Evolutionary conservation across 2,797 vertebrate genomes (phyloP).

Genomic region (Lerista edwardsae): DNA sequence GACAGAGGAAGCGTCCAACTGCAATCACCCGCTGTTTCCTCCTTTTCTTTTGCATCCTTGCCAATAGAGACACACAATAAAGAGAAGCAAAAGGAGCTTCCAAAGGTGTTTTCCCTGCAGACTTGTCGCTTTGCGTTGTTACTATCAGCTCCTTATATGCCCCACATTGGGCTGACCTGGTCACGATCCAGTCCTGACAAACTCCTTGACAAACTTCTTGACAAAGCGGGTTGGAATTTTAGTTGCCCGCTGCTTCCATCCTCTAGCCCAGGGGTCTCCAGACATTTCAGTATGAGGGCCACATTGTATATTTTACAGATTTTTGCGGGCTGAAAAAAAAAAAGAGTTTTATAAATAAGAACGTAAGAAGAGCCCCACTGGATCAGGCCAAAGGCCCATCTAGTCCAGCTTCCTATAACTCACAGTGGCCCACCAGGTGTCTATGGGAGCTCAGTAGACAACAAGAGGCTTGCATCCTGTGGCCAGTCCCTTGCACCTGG

Average conservation of each 20-base stretch:
- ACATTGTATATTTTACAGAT: no score
- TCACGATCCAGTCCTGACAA: no score
- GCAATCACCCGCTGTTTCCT: constrained; percentile 41
- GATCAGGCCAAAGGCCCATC: no score
- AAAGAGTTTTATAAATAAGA: no score
- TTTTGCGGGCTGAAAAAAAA: no score
- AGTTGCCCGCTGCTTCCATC: not conserved
- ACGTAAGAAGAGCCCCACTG: no score
- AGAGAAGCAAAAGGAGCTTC: not conserved
- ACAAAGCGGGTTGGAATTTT: not conserved
- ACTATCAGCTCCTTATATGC: not conserved
- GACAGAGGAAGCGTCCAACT: constrained; percentile 51
- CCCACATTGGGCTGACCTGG: not conserved
- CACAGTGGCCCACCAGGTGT: no score
- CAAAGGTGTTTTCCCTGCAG: not conserved
- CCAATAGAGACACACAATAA: not conserved
- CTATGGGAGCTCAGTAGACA: no score
- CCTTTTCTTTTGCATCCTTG: constrained; percentile 23
- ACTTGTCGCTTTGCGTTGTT: not conserved
- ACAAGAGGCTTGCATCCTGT: no score
- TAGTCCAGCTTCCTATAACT: no score
- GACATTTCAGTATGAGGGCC: not conserved
- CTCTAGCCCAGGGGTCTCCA: not conserved
- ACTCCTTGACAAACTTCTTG: not conserved
- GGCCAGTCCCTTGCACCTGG: no score